Conservation (phyloP, 2,888 invertebrate species). For the Dusona sp. region DNA sequence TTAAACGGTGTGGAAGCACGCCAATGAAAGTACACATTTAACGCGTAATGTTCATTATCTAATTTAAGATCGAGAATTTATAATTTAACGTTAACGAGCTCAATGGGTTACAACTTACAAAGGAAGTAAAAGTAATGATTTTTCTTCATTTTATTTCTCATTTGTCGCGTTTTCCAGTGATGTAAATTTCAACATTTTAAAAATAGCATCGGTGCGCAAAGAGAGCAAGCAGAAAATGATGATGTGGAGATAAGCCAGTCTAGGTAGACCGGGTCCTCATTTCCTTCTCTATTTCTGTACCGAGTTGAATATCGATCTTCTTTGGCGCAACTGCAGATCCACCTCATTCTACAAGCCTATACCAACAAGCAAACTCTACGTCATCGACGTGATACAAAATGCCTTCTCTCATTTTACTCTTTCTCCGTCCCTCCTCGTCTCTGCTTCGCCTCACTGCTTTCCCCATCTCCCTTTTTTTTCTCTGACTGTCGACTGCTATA, state of each 20-base stretch:
- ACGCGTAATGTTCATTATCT: too few relatives aligned
- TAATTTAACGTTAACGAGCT: background rate
- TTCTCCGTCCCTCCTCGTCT: background rate
- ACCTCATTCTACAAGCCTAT: constrained; percentile 44
- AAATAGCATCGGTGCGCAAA: background rate
- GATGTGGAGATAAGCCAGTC: constrained; percentile 14
- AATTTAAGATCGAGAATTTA: too few relatives aligned
- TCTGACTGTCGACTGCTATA: background rate
- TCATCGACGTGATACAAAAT: constrained; percentile 52
- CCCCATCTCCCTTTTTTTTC: background rate
- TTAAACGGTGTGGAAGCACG: background rate
- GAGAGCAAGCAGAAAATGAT: background rate
- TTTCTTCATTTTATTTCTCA: too few relatives aligned
- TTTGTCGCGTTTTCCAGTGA: too few relatives aligned
- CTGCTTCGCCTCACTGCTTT: background rate
- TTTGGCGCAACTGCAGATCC: constrained; percentile 68
- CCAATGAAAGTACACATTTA: background rate
- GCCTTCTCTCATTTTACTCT: background rate
- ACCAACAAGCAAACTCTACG: constrained; percentile 53
- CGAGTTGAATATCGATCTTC: constrained; percentile 80
- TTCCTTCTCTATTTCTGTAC: constrained; percentile 82
- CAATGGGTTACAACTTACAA: background rate
- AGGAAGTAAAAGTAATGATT: background rate
- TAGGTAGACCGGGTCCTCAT: constrained; percentile 73
- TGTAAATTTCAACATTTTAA: background rate